phyloP scores from a whole-genome alignment of 2,797 vertebrate genomes.

The Vireo griseus region DNA sequence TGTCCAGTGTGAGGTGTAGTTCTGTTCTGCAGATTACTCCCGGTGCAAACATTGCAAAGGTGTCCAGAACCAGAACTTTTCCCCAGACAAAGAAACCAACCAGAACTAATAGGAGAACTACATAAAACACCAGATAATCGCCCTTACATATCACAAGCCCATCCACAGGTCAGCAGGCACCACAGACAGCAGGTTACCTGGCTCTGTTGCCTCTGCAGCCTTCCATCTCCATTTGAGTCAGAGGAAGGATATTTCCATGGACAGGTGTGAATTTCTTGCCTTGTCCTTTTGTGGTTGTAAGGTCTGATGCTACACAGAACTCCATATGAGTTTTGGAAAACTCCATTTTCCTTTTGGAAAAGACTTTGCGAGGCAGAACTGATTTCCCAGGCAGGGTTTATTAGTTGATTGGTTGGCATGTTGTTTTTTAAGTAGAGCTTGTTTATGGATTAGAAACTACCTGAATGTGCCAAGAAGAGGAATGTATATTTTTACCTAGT shows the following conservation, averaged over 20 bases:
- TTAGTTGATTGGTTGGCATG: neutral
- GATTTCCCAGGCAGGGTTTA: neutral
- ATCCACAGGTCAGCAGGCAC: neutral
- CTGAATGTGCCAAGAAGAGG: neutral
- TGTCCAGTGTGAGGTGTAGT: too few relatives aligned
- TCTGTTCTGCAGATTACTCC: neutral
- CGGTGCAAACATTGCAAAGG: neutral
- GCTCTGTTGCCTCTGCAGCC: neutral
- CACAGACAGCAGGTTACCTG: neutral
- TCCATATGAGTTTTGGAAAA: rapidly evolving
- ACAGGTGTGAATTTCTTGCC: neutral
- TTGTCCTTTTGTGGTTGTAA: neutral
- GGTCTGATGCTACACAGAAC: neutral
- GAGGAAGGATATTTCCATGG: neutral
- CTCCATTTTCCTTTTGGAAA: neutral
- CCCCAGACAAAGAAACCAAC: neutral
- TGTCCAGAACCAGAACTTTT: neutral
- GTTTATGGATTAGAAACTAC: neutral
- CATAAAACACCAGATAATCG: rapidly evolving
- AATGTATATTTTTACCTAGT: neutral
- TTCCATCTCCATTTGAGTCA: neutral
- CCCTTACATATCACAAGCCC: neutral
- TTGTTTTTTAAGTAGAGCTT: neutral
- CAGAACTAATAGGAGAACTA: neutral
- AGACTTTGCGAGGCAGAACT: neutral